Evolutionary conservation across 1,140 invertebrate genomes (phyloP).

Genomic region (Calliphora vicina): DNA sequence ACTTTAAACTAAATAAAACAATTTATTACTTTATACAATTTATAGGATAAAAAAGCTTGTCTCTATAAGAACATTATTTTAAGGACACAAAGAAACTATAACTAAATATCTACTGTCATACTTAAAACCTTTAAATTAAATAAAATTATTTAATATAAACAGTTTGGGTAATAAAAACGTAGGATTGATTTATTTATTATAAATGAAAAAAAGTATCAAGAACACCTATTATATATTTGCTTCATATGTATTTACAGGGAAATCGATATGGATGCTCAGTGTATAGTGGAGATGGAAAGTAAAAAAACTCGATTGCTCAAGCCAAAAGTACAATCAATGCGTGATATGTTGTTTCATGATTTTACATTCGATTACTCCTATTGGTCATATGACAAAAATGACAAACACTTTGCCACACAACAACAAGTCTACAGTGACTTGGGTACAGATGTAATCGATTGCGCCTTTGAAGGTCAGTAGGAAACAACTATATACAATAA

Average conservation of each 20-base stretch:
- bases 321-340: constrained; percentile 68
- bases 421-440: constrained; percentile 88
- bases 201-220: no score
- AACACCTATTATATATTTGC: background rate
- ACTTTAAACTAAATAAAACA: no score
- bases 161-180: no score
- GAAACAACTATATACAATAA: background rate
- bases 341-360: constrained; percentile 76
- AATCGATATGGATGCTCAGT: constrained; percentile 80
- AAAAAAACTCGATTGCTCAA: constrained; percentile 85
- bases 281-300: constrained; percentile 87
- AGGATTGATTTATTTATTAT: no score
- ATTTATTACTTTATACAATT: no score
- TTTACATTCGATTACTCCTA: constrained; percentile 95
- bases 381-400: constrained; percentile 80
- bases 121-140: no score
- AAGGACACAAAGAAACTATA: no score
- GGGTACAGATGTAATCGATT: constrained; percentile 89
- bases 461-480: constrained; percentile 79
- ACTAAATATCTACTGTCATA: no score
- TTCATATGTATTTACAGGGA: constrained; percentile 69
- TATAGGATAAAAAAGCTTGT: no score
- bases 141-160: no score
- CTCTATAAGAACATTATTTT: no score
- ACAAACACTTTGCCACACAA: constrained; percentile 78